These are phyloP conservation scores for Pachycephala philippinensis DNA, from an alignment of 2,113 vertebrate genomes.

Conservation along the genomic window DNA sequence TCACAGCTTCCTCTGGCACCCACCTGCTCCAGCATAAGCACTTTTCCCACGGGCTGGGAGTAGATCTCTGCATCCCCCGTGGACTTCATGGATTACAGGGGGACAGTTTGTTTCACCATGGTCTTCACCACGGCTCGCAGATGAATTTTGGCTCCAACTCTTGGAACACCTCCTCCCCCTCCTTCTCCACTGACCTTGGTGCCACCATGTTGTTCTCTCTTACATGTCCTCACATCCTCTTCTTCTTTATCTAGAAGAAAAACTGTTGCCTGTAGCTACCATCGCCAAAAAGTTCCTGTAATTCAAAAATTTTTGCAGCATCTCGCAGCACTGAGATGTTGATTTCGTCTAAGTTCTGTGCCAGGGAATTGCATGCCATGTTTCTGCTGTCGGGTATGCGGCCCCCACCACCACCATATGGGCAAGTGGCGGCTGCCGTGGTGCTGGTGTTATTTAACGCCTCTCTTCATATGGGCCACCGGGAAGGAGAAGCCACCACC, in stretches of 20 bases:
- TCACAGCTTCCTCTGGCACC: background rate
- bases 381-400: background rate
- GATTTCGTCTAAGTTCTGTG: background rate
- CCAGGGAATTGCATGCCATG: background rate
- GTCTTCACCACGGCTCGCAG: background rate
- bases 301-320: background rate
- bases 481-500: background rate
- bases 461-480: background rate
- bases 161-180: background rate
- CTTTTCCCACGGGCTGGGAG: background rate
- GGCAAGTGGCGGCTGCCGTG: background rate
- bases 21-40: accelerated
- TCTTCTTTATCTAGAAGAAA: background rate
- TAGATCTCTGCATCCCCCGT: background rate
- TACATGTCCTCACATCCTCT: background rate
- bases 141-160: background rate
- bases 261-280: background rate
- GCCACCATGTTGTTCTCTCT: background rate
- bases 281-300: background rate
- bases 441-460: background rate
- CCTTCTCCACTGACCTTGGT: background rate
- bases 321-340: background rate
- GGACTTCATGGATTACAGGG: background rate
- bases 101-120: background rate
- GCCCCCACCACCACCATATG: background rate